A percentile compares a stretch with the other conserved stretches of the same genome.
phyloP scores from a whole-genome alignment of 2,113 vertebrate genomes.

The Thryonomys swinderianus region DNA sequence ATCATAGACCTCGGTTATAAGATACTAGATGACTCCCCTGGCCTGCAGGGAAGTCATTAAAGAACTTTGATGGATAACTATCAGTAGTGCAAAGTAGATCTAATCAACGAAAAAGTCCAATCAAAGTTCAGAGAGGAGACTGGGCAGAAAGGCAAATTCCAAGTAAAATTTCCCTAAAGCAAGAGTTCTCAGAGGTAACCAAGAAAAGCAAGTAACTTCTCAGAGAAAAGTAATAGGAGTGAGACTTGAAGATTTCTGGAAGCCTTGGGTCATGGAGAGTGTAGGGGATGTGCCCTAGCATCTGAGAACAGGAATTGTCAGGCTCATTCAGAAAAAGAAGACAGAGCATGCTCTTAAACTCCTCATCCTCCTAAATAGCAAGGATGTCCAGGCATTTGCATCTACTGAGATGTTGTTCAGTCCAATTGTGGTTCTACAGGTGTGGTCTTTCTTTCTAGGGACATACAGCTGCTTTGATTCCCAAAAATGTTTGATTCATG shows the following conservation, averaged over 20 bases:
- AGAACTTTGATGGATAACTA: background rate
- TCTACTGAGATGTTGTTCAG: background rate
- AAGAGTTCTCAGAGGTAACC: background rate
- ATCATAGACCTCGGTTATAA: background rate
- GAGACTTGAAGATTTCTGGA: slow-evolving; percentile 9
- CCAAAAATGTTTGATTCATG: background rate
- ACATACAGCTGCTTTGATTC: background rate
- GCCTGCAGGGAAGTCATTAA: background rate
- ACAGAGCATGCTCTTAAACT: background rate
- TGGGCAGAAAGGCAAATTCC: background rate
- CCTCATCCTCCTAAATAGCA: background rate
- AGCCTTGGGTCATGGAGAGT: background rate
- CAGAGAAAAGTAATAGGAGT: background rate
- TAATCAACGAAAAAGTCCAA: background rate
- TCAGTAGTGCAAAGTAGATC: background rate
- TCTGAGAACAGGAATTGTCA: background rate
- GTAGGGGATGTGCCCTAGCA: background rate
- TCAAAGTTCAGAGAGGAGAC: background rate
- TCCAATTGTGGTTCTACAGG: background rate
- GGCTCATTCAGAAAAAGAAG: background rate
- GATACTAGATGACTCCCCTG: background rate
- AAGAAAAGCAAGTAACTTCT: background rate
- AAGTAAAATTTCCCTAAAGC: background rate
- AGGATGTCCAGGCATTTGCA: no score
- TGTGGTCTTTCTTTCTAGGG: background rate